phyloP scores from a whole-genome alignment of 2,797 vertebrate species.

The Cetoscarus ocellatus region DNA sequence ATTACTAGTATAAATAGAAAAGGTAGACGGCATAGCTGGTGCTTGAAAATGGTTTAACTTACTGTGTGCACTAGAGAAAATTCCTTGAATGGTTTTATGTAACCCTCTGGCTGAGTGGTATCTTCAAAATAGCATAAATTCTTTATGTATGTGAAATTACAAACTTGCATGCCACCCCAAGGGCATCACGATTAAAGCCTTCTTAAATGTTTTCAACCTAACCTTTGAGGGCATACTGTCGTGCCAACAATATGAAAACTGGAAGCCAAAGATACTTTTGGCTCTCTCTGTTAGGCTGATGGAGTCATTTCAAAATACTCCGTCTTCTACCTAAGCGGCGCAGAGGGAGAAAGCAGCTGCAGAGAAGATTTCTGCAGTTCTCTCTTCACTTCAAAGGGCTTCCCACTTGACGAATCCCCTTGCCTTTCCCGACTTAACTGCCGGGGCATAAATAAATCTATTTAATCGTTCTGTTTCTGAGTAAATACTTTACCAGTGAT shows the following conservation, averaged over 20 bases:
- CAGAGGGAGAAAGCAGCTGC: slow-evolving; percentile 74
- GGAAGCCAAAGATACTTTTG: slow-evolving; percentile 79
- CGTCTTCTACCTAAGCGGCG: slow-evolving; percentile 68
- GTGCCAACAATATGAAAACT: slow-evolving; percentile 74
- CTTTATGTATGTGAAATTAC: slow-evolving; percentile 3
- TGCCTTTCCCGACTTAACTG: slow-evolving; percentile 67
- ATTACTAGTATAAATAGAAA: too few relatives aligned
- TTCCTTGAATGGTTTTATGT: background rate
- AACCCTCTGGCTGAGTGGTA: slow-evolving; percentile 24
- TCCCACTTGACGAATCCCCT: slow-evolving; percentile 68
- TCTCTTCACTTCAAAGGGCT: slow-evolving; percentile 74
- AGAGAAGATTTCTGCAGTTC: slow-evolving; percentile 71
- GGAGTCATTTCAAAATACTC: slow-evolving; percentile 77
- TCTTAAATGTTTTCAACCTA: slow-evolving; percentile 69
- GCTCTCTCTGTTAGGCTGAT: slow-evolving; percentile 58
- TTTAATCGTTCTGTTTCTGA: slow-evolving; percentile 75
- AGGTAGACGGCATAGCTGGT: too few relatives aligned
- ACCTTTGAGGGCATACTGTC: slow-evolving; percentile 55
- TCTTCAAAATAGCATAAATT: slow-evolving; percentile 11
- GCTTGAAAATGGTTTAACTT: too few relatives aligned
- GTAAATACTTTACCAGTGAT: slow-evolving; percentile 72
- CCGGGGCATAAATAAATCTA: slow-evolving; percentile 74
- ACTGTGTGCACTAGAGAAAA: too few relatives aligned
- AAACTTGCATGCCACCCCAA: slow-evolving; percentile 63
- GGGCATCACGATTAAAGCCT: slow-evolving; percentile 64